Evolutionary conservation across 2,888 invertebrate genomes (phyloP), one percentile per base, ranked within the genome.

Genomic region (Drosophila demipolita): DNA sequence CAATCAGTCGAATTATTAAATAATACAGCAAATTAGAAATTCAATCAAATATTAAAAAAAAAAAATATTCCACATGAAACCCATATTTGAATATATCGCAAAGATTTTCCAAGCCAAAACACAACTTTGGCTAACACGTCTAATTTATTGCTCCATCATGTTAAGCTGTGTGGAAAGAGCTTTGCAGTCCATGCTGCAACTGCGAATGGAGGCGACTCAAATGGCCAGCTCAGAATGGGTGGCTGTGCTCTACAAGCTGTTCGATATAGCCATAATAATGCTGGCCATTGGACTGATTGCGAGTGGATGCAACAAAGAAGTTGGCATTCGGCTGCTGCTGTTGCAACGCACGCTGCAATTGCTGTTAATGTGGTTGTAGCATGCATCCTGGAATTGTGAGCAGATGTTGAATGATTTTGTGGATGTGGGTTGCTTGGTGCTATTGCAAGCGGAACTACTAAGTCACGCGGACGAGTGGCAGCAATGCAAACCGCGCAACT

Each of bases 351-450:
- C 59, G 0, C 5, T 71, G 9, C 59, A 64, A 38, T 38, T 38
- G 4, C 57, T 53, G 0, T 11, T 74, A 8, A 45, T 52, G 26
- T 62, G 17, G 17, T 62, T n/a, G 17, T 23, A 36, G 54, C 29
- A 52, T 53, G 4, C 36, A 38, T 38, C 3, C 17, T 52, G 64
- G 54, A 20, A 62, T 23, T 32, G 49, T 32, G 57, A 63, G 7
- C 50, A 70, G 20, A 23, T 64, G 6, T 32, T 82, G 23, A 15
- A 42, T 9, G 65, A 72, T 57, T 33, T 50, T 32, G 35, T 78
- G 12, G 68, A 75, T 48, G 23, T 69, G 53, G 81, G 83, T 29
- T 54, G 55, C 7, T 57, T 83, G 23, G 33, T 80, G 11, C 29
- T 75, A 40, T 49, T 83, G 26, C 40, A 73, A 33, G 74, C 78